Percentiles rank a stretch among this genome's conserved stretches.
Evolutionary conservation across 2,888 invertebrate species (phyloP).

Genomic region (Strigamia maritima): DNA sequence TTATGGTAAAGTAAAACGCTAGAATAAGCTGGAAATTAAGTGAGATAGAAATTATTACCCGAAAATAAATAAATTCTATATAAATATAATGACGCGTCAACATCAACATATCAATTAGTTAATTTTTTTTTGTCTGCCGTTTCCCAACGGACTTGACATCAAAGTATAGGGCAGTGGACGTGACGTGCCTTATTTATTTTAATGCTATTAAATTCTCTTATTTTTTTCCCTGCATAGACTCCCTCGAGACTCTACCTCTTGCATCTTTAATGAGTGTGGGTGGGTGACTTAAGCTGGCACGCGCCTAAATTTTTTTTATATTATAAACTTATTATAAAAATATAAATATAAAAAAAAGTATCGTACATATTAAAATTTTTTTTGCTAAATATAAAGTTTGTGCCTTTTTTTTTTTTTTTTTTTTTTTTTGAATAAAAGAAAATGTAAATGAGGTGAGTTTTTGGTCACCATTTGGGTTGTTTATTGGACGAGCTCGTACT

Average conservation of each 20-base stretch:
- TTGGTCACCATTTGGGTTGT: neutral
- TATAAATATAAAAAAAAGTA: neutral
- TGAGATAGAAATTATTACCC: neutral
- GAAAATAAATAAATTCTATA: neutral
- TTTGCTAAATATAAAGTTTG: neutral
- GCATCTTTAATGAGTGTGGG: constrained; percentile 19
- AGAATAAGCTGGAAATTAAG: neutral
- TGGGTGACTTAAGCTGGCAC: constrained; percentile 13
- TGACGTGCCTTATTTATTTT: constrained; percentile 23
- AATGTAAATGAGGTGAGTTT: neutral
- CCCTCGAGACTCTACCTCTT: neutral
- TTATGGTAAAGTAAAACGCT: neutral
- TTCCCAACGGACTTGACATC: constrained; percentile 11
- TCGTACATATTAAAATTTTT: no score
- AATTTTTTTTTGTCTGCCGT: neutral
- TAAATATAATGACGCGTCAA: neutral
- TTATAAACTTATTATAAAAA: neutral
- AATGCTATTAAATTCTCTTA: neutral
- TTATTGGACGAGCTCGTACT: constrained; percentile 9
- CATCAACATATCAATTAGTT: constrained; percentile 23
- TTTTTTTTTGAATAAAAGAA: neutral
- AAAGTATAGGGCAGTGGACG: neutral
- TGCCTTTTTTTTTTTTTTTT: neutral
- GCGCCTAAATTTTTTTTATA: constrained; percentile 7
- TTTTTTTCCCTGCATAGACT: neutral